A percentile compares a stretch with the other conserved stretches of the same genome.
Conservation (phyloP, 2,113 vertebrate species). For the Odocoileus hemionus region DNA sequence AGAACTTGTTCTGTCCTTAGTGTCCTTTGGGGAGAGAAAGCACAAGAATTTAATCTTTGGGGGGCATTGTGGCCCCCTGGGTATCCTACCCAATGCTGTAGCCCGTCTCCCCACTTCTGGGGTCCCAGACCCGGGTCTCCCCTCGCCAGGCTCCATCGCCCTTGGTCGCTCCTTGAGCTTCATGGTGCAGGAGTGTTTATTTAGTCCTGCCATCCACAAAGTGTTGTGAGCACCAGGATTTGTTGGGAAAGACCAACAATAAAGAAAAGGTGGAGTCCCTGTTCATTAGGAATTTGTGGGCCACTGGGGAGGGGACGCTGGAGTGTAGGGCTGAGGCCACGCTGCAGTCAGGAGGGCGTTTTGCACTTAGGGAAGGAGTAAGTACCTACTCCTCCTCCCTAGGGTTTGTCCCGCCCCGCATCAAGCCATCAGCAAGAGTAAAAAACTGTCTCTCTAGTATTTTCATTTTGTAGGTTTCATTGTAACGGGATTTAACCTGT, state of each 20-base stretch:
- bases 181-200: accelerated
- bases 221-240: background rate
- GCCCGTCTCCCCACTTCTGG: background rate
- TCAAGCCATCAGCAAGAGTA: background rate
- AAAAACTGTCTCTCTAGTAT: background rate
- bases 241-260: background rate
- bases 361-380: background rate
- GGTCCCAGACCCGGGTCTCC: background rate
- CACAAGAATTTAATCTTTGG: background rate
- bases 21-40: background rate
- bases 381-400: background rate
- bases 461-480: background rate
- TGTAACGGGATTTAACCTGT: slow-evolving; percentile 71
- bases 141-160: accelerated
- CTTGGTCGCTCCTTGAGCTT: background rate
- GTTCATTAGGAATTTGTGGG: background rate
- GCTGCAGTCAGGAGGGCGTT: no score
- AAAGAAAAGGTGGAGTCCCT: background rate
- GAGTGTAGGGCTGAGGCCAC: background rate
- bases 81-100: background rate
- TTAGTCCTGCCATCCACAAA: background rate
- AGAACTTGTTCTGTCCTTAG: background rate
- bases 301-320: background rate
- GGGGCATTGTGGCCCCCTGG: background rate
- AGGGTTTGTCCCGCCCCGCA: accelerated